phyloP scores from a whole-genome alignment of 2,888 invertebrate genomes.

The Meandrusa payeni region DNA sequence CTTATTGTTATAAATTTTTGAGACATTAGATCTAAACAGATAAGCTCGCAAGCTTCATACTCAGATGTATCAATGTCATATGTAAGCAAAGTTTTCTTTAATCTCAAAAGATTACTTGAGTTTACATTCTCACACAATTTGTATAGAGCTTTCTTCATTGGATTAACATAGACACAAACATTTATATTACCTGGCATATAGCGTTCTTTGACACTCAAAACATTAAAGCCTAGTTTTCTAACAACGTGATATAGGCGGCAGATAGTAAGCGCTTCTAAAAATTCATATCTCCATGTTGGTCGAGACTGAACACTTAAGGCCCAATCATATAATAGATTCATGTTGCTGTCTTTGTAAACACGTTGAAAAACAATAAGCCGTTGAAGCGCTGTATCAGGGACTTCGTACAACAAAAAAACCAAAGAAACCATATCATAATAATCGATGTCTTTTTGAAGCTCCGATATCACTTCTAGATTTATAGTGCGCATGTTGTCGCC shows the following conservation, averaged over 20 bases:
- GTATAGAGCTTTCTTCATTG: constrained; percentile 60
- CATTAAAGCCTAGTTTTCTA: constrained; percentile 58
- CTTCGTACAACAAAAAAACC: constrained; percentile 66
- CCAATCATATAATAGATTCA: constrained; percentile 64
- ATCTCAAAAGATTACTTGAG: constrained; percentile 43
- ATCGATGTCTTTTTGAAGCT: constrained; percentile 62
- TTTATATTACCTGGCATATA: constrained; percentile 48
- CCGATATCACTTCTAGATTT: constrained; percentile 49
- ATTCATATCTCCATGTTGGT: constrained; percentile 60
- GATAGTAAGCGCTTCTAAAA: constrained; percentile 63
- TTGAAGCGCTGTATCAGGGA: constrained; percentile 64
- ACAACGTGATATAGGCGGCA: constrained; percentile 59
- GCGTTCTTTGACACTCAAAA: constrained; percentile 44
- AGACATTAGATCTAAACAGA: constrained; percentile 62
- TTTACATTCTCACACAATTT: constrained; percentile 62
- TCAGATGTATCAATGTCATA: constrained; percentile 51
- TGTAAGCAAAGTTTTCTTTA: constrained; percentile 54
- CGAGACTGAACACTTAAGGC: constrained; percentile 49
- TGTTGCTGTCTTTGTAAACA: constrained; percentile 46
- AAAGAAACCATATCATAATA: constrained; percentile 61
- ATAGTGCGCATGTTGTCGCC: constrained; percentile 42
- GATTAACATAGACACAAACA: constrained; percentile 48
- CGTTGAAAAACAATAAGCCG: constrained; percentile 57
- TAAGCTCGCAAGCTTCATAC: constrained; percentile 57
- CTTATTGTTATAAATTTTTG: constrained; percentile 53